Conservation (phyloP, 2,888 invertebrate genomes). For the Cotesia congregata region DNA sequence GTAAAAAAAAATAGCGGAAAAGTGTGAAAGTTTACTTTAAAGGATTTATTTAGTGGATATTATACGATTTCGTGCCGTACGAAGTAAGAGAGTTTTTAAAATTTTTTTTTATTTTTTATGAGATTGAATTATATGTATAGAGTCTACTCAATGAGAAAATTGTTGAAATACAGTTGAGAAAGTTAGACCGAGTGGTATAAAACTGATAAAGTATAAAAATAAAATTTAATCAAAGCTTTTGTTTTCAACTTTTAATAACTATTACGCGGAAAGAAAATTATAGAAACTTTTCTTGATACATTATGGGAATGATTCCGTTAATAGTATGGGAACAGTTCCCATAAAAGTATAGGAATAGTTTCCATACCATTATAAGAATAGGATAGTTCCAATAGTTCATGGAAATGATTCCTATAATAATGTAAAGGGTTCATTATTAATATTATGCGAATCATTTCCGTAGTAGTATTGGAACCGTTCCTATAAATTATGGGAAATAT, state of each 20-base stretch:
- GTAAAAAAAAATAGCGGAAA: background rate
- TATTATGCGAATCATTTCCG: too few species aligned
- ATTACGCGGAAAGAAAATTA: too few species aligned
- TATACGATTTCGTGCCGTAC: background rate
- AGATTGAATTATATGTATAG: background rate
- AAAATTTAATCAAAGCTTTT: conserved; percentile 6
- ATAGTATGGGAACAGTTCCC: too few species aligned
- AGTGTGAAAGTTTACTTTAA: background rate
- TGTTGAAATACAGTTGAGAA: background rate
- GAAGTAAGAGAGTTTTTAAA: background rate
- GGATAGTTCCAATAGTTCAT: too few species aligned
- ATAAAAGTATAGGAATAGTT: too few species aligned
- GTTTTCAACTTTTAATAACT: background rate
- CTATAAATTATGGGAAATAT: too few species aligned
- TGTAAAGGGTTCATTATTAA: too few species aligned
- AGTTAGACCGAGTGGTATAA: background rate
- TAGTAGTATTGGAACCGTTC: too few species aligned
- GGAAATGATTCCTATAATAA: too few species aligned
- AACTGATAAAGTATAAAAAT: background rate
- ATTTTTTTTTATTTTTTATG: background rate
- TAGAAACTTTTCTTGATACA: background rate
- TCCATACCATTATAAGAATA: too few species aligned
- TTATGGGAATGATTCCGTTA: too few species aligned
- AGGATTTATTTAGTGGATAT: background rate
- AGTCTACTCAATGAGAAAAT: background rate